A percentile compares a stretch with the other conserved stretches of the same genome.
Evolutionary conservation across 1,140 invertebrate species (phyloP).

Genomic region (Semibalanus balanoides): DNA sequence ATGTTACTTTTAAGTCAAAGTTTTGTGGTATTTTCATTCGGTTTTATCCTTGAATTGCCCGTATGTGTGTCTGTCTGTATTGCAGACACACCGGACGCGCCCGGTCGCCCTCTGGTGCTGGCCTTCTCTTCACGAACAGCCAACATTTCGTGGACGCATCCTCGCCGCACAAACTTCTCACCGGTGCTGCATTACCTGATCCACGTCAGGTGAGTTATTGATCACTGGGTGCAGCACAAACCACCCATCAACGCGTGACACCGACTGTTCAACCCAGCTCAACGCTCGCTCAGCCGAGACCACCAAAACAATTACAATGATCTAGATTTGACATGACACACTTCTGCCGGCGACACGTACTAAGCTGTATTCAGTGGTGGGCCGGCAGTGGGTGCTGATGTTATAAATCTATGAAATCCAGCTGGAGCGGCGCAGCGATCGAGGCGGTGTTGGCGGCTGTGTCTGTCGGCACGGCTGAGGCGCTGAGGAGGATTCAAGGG

Average conservation of each 20-base stretch:
- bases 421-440: no score
- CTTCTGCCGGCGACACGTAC: neutral
- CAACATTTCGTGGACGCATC: slow-evolving; percentile 57
- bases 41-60: no score
- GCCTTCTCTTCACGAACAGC: slow-evolving; percentile 55
- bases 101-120: slow-evolving; percentile 51
- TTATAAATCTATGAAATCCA: neutral
- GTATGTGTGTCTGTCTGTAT: slow-evolving; percentile 22
- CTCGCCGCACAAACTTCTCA: slow-evolving; percentile 50
- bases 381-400: neutral
- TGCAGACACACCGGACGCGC: slow-evolving; percentile 45
- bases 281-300: no score
- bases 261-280: no score
- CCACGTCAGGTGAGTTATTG: slow-evolving; percentile 45
- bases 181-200: slow-evolving; percentile 56
- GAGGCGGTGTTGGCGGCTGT: no score
- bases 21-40: no score
- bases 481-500: neutral
- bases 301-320: no score
- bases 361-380: neutral
- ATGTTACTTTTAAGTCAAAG: no score
- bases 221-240: no score
- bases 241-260: no score
- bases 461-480: no score
- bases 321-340: no score